These are phyloP conservation scores for Odontomyia ornata DNA, from an alignment of 2,888 invertebrate species.

Conservation along the genomic window DNA sequence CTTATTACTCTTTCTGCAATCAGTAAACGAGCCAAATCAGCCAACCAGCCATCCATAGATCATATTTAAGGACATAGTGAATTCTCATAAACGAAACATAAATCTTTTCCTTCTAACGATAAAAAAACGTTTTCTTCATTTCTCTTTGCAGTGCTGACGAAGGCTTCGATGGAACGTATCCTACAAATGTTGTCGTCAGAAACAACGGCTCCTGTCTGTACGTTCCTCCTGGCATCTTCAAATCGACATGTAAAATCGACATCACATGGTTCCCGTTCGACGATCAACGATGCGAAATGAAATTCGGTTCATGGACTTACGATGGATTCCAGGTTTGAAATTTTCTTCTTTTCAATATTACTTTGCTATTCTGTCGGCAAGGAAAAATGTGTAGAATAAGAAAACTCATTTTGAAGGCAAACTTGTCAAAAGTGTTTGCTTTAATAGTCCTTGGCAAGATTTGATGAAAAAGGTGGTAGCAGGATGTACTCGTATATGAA, in stretches of 20 bases:
- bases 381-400: background rate
- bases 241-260: conserved; percentile 98
- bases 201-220: conserved; percentile 95
- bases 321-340: conserved; percentile 85
- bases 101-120: conserved; percentile 45
- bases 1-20: no score
- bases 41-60: conserved; percentile 17
- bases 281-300: conserved; percentile 97
- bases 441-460: background rate
- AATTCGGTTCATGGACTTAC: conserved; percentile 99
- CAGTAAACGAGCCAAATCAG: no score
- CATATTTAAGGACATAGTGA: conserved; percentile 38
- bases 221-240: conserved; percentile 98
- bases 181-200: conserved; percentile 96
- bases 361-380: background rate
- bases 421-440: background rate
- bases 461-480: no score
- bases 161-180: conserved; percentile 98
- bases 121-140: conserved; percentile 25
- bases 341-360: background rate
- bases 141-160: conserved; percentile 87
- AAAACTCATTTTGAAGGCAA: background rate
- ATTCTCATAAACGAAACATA: conserved; percentile 42
- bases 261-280: conserved; percentile 99
- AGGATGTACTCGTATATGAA: no score